Evolutionary conservation across 2,888 invertebrate genomes (phyloP).

Genomic region (Synergus japonicus): DNA sequence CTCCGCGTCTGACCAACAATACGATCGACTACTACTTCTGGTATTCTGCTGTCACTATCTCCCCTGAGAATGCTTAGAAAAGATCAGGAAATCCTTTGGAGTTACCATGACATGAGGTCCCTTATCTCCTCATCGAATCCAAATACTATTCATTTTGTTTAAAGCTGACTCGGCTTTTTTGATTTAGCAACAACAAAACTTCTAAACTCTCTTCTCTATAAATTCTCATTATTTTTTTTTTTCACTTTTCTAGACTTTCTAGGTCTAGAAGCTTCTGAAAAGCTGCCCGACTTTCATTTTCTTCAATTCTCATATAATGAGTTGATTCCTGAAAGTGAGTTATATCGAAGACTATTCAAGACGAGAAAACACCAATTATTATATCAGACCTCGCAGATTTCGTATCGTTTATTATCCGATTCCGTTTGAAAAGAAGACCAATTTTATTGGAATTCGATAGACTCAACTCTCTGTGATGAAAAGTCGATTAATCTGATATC

Average conservation of each 20-base stretch:
- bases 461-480: not conserved
- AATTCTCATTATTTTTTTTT: no score
- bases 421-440: not conserved
- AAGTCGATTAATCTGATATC: slow-evolving; percentile 21
- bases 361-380: not conserved
- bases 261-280: slow-evolving; percentile 20
- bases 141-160: not conserved
- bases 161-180: not conserved
- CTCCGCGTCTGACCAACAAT: not conserved
- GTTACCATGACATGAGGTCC: not conserved
- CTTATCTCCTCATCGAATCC: not conserved
- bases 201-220: no score
- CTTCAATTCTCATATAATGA: not conserved
- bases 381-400: not conserved
- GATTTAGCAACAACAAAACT: not conserved
- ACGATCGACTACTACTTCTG: not conserved
- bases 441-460: not conserved
- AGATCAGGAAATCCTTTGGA: not conserved
- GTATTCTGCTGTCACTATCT: slow-evolving; percentile 1
- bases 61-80: not conserved
- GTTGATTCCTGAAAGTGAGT: not conserved
- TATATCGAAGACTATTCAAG: not conserved
- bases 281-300: not conserved
- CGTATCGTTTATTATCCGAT: slow-evolving; percentile 28
- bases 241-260: not conserved